phyloP scores from a whole-genome alignment of 1,140 invertebrate species.

The Cherax destructor region DNA sequence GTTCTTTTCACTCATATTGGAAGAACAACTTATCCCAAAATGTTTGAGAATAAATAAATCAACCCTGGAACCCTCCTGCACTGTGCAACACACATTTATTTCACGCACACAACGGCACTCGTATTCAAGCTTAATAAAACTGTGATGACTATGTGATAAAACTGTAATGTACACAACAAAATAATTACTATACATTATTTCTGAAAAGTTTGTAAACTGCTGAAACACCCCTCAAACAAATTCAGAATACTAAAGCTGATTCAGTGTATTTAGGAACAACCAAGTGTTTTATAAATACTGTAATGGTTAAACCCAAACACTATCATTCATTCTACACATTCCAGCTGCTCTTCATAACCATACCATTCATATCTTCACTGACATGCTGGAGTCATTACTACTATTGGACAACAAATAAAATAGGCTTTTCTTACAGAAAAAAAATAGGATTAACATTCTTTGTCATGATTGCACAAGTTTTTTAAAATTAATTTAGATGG shows the following conservation, averaged over 20 bases:
- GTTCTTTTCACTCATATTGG: neutral
- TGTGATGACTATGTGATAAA: neutral
- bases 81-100: neutral
- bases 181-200: neutral
- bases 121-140: neutral
- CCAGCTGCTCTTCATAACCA: neutral
- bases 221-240: neutral
- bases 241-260: neutral
- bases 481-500: slow-evolving; percentile 17
- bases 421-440: neutral
- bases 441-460: slow-evolving; percentile 22
- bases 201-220: neutral
- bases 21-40: slow-evolving; percentile 10
- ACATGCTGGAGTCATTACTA: neutral
- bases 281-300: neutral
- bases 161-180: neutral
- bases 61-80: slow-evolving; percentile 26
- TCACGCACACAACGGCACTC: neutral
- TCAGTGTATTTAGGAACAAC: slow-evolving; percentile 7
- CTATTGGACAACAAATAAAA: slow-evolving; percentile 12
- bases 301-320: neutral
- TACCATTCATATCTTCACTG: neutral
- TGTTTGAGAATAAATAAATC: slow-evolving; percentile 29
- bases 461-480: slow-evolving; percentile 52
- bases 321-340: neutral